Percentiles rank a stretch among this genome's conserved stretches.
These are phyloP conservation scores for Polyommatus iphigenia DNA, from an alignment of 2,888 invertebrate genomes.

Conservation along the genomic window DNA sequence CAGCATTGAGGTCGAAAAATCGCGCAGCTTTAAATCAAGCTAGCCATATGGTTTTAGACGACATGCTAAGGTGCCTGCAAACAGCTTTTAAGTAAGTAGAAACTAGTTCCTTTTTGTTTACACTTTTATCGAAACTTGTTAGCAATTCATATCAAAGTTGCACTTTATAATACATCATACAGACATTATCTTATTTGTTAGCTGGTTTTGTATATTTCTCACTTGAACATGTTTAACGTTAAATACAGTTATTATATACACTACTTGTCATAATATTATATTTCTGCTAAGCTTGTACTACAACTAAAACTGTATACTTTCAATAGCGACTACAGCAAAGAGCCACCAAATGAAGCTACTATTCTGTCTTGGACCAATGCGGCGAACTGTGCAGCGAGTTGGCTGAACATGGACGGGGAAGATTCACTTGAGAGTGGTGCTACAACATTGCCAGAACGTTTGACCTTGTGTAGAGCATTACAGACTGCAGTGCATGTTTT, in stretches of 20 bases:
- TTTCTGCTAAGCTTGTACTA: no score
- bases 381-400: constrained; percentile 64
- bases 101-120: background rate
- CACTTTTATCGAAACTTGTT: no score
- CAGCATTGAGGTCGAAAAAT: constrained; percentile 60
- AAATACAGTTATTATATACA: no score
- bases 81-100: constrained; percentile 64
- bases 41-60: constrained; percentile 69
- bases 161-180: no score
- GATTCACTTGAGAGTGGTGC: constrained; percentile 53
- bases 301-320: no score
- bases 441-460: constrained; percentile 59
- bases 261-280: no score
- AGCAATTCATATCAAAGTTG: no score
- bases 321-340: constrained; percentile 56
- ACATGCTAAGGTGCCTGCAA: constrained; percentile 65
- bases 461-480: constrained; percentile 66
- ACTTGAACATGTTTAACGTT: no score
- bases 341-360: constrained; percentile 56
- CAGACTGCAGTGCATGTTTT: constrained; percentile 61
- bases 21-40: constrained; percentile 62
- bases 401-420: constrained; percentile 65
- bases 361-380: constrained; percentile 62
- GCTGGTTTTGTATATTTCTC: no score
- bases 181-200: no score